Base-by-base conservation (phyloP, 64 coral and sea anemone genomes). In the Dendrophyllia cribrosa region DNA sequence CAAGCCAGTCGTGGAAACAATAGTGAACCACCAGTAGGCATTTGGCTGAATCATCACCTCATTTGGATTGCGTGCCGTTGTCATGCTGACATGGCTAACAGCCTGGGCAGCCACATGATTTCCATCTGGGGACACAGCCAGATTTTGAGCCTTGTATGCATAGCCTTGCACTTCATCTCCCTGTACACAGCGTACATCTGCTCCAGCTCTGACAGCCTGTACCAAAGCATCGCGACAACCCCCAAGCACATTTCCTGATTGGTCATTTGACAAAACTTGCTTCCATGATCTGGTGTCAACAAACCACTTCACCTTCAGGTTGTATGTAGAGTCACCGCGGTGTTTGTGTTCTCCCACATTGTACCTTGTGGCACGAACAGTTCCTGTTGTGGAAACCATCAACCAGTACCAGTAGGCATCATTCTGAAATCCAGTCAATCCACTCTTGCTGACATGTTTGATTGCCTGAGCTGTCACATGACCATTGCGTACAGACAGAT, bases 1-100 rank as follows among this genome's bases (percentile, higher is more conserved):
- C 53, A 81, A 74, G 20, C 94, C 94, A 34, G 67, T 75, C 1
- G 94, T 92, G 9, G 90, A 73, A 21, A 96, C 94, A 24, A 96
- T 96, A 23, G 90, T 92, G 70, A 96, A 96, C 94, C 94, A 96
- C 94, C 94, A 96, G 15, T 96, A 96, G 24, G 94, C 85, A 25
- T 71, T 96, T 3, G 94, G 25, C 48, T 88, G 90, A 46, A 96
- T 92, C 85, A 52, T 62, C 70, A 70, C 62, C 61, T 96, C 90
- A 46, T 89, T 72, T 44, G 50, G 19, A 45, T 91, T 85, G 60
- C 77, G 66, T 59, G 89, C 95, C 64, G 87, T 19, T 24, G 47
- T 51, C 90, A 78, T 92, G 86, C 94, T 96, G 21, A 96, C 94
- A 9, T 59, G 47, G 55, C 88, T 96, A 12, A 92, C 5, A 53